phyloP scores from a whole-genome alignment of 2,888 invertebrate genomes.

The Chrysopilus asiliformis region DNA sequence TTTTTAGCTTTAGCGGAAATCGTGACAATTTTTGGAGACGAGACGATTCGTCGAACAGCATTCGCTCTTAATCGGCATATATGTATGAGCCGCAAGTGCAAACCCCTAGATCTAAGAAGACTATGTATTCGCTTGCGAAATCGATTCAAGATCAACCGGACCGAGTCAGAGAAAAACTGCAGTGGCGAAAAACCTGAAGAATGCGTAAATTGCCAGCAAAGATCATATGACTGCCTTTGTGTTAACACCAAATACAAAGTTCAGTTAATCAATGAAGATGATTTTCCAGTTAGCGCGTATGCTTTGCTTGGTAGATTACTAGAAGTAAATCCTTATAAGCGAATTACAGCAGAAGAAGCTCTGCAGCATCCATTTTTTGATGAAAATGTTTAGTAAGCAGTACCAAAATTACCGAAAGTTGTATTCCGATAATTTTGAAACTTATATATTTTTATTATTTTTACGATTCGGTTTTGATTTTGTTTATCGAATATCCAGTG shows the following conservation, averaged over 20 bases:
- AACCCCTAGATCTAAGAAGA: conserved; percentile 38
- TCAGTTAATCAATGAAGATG: conserved; percentile 27
- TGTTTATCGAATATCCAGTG: too few relatives aligned
- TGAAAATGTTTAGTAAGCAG: conserved; percentile 9
- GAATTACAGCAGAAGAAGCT: conserved; percentile 61
- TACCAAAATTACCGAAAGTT: too few relatives aligned
- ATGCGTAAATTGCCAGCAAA: conserved; percentile 35
- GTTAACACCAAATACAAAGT: conserved; percentile 24
- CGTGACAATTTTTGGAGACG: conserved; percentile 62
- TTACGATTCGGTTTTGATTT: too few relatives aligned
- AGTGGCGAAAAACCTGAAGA: conserved; percentile 20
- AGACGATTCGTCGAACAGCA: conserved; percentile 53
- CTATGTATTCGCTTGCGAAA: conserved; percentile 36
- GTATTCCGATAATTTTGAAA: too few relatives aligned
- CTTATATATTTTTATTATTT: too few relatives aligned
- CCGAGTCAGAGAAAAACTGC: not conserved
- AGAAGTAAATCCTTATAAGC: conserved; percentile 61
- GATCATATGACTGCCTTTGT: conserved; percentile 34
- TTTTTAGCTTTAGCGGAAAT: conserved; percentile 70
- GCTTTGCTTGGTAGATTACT: conserved; percentile 56
- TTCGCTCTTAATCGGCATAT: conserved; percentile 45
- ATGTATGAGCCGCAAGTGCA: conserved; percentile 39
- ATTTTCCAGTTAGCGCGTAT: conserved; percentile 59
- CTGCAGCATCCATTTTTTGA: conserved; percentile 61
- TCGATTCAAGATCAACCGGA: conserved; percentile 23